Evolutionary conservation across 2,113 vertebrate species (phyloP).

Genomic region (Haemorhous mexicanus): DNA sequence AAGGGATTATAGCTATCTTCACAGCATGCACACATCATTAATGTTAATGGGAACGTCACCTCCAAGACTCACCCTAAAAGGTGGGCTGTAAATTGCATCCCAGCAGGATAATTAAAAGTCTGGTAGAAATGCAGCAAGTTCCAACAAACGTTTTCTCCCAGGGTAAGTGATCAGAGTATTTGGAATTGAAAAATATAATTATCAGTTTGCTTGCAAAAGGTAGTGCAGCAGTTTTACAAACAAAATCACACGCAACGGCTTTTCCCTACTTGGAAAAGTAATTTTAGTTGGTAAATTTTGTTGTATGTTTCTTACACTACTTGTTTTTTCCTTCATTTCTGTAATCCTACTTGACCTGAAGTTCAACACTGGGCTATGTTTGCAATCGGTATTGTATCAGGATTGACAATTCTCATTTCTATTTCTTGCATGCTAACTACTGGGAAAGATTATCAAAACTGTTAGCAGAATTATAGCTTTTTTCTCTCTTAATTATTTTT

Average conservation of each 20-base stretch:
- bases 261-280: background rate
- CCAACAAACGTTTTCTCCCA: conserved; percentile 15
- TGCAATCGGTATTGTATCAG: background rate
- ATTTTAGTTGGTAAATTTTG: background rate
- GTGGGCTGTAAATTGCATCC: background rate
- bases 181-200: background rate
- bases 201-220: background rate
- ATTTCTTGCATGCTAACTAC: background rate
- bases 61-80: conserved; percentile 19
- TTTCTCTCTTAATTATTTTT: background rate
- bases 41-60: background rate
- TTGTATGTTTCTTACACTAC: background rate
- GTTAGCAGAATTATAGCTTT: background rate
- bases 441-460: background rate
- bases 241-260: background rate
- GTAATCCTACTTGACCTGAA: background rate
- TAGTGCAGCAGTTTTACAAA: background rate
- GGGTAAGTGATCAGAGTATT: background rate
- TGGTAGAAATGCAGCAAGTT: background rate
- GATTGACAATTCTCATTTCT: background rate
- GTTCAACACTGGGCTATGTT: background rate
- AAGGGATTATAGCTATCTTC: conserved; percentile 19
- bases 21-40: background rate
- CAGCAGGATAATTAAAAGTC: conserved; percentile 22
- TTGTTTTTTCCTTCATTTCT: background rate